phyloP scores from a whole-genome alignment of 2,888 invertebrate genomes.

The Serrognathus titanus region DNA sequence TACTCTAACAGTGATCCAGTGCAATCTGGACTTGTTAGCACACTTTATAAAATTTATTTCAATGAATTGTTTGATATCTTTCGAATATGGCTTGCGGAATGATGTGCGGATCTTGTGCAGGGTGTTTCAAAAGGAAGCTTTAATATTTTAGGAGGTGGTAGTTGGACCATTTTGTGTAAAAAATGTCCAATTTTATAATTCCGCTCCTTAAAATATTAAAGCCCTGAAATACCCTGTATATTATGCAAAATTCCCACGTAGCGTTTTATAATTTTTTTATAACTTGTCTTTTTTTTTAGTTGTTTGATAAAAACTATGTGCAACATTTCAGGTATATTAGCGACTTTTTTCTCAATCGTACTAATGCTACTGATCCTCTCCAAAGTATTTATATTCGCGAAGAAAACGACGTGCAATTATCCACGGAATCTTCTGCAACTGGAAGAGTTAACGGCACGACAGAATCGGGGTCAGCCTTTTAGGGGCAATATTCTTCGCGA shows the following conservation, averaged over 20 bases:
- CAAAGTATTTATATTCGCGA: constrained; percentile 43
- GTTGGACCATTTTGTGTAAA: too few species aligned
- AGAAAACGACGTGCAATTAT: constrained; percentile 29
- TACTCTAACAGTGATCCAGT: neutral
- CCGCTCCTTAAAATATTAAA: too few species aligned
- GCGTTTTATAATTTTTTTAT: constrained; percentile 4
- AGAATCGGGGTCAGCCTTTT: constrained; percentile 6
- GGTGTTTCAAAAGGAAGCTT: too few species aligned
- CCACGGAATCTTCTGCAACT: constrained; percentile 9
- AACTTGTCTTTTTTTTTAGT: neutral
- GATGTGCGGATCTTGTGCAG: too few species aligned
- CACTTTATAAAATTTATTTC: too few species aligned
- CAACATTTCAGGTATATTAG: constrained; percentile 37
- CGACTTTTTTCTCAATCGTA: constrained; percentile 42
- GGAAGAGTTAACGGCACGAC: constrained; percentile 3
- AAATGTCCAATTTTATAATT: too few species aligned
- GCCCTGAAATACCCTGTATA: too few species aligned
- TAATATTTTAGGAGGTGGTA: too few species aligned
- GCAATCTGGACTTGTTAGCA: neutral
- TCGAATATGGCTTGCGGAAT: too few species aligned
- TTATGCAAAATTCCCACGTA: neutral
- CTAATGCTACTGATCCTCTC: constrained; percentile 43
- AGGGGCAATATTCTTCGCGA: constrained; percentile 7
- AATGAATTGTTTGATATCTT: too few species aligned
- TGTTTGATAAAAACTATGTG: neutral